Base-by-base conservation (phyloP, 2,888 invertebrate genomes). In the Drosophila ustulata region DNA sequence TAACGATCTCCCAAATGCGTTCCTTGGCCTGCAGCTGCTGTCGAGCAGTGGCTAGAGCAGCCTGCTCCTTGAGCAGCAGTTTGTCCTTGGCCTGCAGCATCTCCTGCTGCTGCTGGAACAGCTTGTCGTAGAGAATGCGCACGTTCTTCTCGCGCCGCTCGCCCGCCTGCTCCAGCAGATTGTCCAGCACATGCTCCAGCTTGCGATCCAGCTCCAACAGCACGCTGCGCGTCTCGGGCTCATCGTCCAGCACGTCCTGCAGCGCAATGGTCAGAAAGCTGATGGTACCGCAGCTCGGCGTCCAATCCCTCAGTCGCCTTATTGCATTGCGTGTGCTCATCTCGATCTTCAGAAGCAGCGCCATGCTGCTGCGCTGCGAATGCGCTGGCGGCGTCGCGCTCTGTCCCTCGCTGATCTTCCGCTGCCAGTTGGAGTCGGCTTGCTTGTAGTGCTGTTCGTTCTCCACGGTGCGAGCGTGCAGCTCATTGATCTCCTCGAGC, bases 51-150 rank as follows among this genome's bases (percentile, higher is more conserved):
- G 7, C 18, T 0, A 71, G 9, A 0, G 45, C 34, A 1, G 25
- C 43, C 1, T 72, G 59, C 6, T 69, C 43, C 5, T 37, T 45
- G 0, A 26, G 51, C 7, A 71, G 46, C 9, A 57, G 30, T 28
- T 55, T 4, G 18, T 64, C 47, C 7, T 71, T 80, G 50, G 26
- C 13, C 4, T 1, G 28, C 0, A 53, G 34, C 4, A 30, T 4
- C 9, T 78, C 68, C 49, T 64, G 70, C 4, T 81, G 72, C 30
- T 71, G 62, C 18, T 74, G 23, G 4, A 75, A 55, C 23, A 87
- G 26, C 25, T 78, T 63, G n/a, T 84, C 73, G 26, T 84, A 81
- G 4, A 82, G 30, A 0, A 69, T 71, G 23, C 74, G 67, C 11
- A 84, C 47, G 18, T 84, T 85, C 26, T 51, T 62, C 32, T 74